Evolutionary conservation across 2,113 vertebrate species (phyloP), one percentile per base, ranked within the genome.

Genomic region (Ptilorrhoa leucosticta): DNA sequence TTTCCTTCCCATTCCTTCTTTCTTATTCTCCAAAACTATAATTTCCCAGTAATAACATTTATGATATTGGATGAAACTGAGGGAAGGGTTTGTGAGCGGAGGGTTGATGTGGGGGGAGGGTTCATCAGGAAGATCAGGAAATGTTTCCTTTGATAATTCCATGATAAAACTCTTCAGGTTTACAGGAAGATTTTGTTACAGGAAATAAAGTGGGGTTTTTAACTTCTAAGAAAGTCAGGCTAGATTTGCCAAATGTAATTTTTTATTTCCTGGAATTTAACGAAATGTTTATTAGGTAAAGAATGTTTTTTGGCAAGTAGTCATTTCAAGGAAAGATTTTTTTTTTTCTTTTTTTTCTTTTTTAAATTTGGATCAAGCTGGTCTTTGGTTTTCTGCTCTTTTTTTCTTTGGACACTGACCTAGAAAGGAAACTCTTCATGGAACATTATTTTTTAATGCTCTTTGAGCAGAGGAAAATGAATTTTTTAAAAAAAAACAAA

Each of bases 211-310:
- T 44, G 11, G 17, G 3, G 7, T 14, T 86, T 86, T 86, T 81
- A 63, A 15, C 61, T 94, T 79, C 8, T n/a, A 89, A 73, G 50
- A 83, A n/a, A 83, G 31, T 54, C 19, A 61, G 33, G 20, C 3
- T 69, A 83, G 35, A 84, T 89, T 81, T 80, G 58, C 50, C 72
- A 95, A 89, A 73, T 6, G 4, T 31, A 72, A 31, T 60, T 80
- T 83, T 90, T 90, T 72, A 51, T 84, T 95, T 96, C 87, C 69
- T 96, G 72, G 81, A 91, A 91, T 94, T 81, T 84, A 84, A 60
- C 26, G 85, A 87, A 93, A 91, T 68, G 5, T 70, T 87, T 91
- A 71, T 87, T 91, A 90, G 53, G 61, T 82, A 84, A 93, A 75
- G 56, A 94, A 89, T 30, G 23, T 28, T 89, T 93, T 94, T 64